Conservation (phyloP, 1,140 invertebrate species). For the Diorhabda sublineata region DNA sequence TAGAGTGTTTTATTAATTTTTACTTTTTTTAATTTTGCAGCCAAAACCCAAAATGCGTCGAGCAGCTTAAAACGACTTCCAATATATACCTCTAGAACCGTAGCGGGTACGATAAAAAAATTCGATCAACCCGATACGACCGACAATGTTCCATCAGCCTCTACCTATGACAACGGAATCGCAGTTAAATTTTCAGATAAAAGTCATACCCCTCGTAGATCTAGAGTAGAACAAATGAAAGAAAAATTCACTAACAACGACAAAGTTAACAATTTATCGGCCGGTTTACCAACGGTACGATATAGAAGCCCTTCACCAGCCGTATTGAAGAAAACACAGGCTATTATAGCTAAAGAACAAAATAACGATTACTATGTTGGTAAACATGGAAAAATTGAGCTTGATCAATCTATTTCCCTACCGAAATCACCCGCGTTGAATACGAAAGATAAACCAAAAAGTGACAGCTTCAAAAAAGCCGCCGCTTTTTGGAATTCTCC, state of each 20-base stretch:
- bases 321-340: slow-evolving; percentile 36
- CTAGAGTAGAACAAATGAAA: slow-evolving; percentile 13
- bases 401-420: not conserved
- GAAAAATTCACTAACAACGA: slow-evolving; percentile 16
- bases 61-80: slow-evolving; percentile 37
- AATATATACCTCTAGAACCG: slow-evolving; percentile 37
- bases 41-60: slow-evolving; percentile 34
- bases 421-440: slow-evolving; percentile 23
- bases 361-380: slow-evolving; percentile 26
- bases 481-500: slow-evolving; percentile 42
- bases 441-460: slow-evolving; percentile 32
- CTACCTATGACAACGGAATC: not conserved
- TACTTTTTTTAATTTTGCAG: slow-evolving; percentile 27
- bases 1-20: no score
- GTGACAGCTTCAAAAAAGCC: slow-evolving; percentile 39
- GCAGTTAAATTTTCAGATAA: slow-evolving; percentile 1
- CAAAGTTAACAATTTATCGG: slow-evolving; percentile 9
- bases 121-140: slow-evolving; percentile 28
- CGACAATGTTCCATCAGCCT: slow-evolving; percentile 8
- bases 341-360: slow-evolving; percentile 36
- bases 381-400: slow-evolving; percentile 5
- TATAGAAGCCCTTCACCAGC: slow-evolving; percentile 36
- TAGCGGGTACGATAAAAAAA: slow-evolving; percentile 41
- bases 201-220: not conserved
- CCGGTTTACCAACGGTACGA: slow-evolving; percentile 24